These are phyloP conservation scores for Amphiura filiformis DNA, from an alignment of 35 echinoderm and acorn worm species.

Conservation along the genomic window DNA sequence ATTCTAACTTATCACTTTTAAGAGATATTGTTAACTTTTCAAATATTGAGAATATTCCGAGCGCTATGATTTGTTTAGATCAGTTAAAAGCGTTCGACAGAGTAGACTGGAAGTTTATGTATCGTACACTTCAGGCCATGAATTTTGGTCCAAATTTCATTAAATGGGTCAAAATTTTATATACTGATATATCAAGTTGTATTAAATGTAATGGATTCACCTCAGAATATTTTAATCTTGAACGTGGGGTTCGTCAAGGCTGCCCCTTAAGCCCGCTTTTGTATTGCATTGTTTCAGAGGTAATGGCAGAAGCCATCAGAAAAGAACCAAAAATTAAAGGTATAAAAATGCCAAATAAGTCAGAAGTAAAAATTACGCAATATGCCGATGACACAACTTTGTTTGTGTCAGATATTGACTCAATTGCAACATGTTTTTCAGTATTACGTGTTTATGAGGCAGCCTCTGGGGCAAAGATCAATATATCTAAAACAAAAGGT, in stretches of 20 bases:
- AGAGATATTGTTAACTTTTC: constrained; percentile 29
- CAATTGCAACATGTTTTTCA: not conserved
- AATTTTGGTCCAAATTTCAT: constrained; percentile 35
- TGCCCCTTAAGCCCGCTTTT: constrained; percentile 22
- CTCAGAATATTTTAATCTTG: too few species aligned
- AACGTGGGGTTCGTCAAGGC: too few species aligned
- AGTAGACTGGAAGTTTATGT: constrained; percentile 41
- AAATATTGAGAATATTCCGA: not conserved
- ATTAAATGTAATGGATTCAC: constrained; percentile 34
- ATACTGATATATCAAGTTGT: constrained; percentile 29
- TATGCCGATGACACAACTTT: constrained; percentile 37
- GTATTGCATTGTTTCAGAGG: constrained; percentile 22
- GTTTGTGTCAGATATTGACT: not conserved
- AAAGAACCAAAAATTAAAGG: not conserved
- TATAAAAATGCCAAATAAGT: not conserved
- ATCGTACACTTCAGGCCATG: not conserved
- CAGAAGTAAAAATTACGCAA: not conserved
- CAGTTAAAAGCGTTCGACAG: constrained; percentile 67
- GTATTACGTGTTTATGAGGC: not conserved
- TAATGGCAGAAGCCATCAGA: not conserved
- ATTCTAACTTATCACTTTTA: constrained; percentile 29
- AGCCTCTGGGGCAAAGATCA: not conserved
- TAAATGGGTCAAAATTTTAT: constrained; percentile 52
- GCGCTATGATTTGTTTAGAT: constrained; percentile 41
- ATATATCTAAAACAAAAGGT: not conserved